phyloP scores from a whole-genome alignment of 2,797 vertebrate genomes.

The Galago senegalensis region DNA sequence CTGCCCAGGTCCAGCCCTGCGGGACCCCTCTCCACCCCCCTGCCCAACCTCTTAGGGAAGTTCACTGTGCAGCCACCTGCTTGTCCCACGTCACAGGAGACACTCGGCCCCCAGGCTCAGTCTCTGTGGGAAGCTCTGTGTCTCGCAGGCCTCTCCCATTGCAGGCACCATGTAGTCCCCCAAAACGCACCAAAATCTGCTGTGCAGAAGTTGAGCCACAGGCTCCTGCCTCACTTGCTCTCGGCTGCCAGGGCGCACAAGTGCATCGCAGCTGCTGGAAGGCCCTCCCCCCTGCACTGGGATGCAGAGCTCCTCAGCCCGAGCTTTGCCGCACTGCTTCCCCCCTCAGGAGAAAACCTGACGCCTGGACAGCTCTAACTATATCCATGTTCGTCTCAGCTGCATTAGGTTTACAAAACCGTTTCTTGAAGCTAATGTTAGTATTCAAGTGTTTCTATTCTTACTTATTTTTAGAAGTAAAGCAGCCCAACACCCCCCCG shows the following conservation, averaged over 20 bases:
- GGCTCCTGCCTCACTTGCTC: not conserved
- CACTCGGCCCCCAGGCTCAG: not conserved
- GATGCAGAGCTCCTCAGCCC: too few relatives aligned
- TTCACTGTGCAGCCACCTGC: not conserved
- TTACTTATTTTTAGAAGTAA: not conserved
- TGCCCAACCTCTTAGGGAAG: not conserved
- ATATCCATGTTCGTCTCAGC: fast-evolving
- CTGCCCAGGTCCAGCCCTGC: fast-evolving
- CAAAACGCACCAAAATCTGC: too few relatives aligned
- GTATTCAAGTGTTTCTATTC: too few relatives aligned
- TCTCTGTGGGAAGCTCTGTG: fast-evolving
- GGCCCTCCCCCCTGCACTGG: not conserved
- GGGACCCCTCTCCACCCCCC: fast-evolving
- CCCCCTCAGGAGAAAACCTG: not conserved
- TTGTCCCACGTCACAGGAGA: fast-evolving
- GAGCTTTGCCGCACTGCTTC: fast-evolving
- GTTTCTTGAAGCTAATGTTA: not conserved
- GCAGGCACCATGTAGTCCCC: fast-evolving
- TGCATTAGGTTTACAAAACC: fast-evolving
- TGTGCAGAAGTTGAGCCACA: not conserved
- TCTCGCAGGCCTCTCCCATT: fast-evolving
- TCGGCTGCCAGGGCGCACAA: not conserved
- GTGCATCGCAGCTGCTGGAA: not conserved
- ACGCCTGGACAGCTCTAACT: fast-evolving
- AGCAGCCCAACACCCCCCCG: not conserved